Evolutionary conservation across 2,888 invertebrate genomes (phyloP).

Genomic region (Cabera pusaria): DNA sequence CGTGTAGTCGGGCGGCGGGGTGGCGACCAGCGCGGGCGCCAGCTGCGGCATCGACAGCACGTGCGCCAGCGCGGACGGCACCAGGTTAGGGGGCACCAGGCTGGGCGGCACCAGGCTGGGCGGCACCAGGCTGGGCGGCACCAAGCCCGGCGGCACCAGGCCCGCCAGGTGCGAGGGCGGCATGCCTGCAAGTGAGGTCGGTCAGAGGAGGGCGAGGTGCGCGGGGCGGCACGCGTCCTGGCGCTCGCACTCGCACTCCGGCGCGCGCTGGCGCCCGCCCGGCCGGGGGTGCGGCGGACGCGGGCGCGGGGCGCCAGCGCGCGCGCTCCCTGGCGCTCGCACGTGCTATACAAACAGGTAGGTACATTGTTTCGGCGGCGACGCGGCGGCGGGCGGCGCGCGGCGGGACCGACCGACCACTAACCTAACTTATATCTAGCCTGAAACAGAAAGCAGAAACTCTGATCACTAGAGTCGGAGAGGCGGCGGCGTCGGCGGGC

Average conservation of each 20-base stretch:
- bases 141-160: too few species aligned
- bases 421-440: constrained; percentile 79
- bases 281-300: too few species aligned
- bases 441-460: constrained; percentile 82
- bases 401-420: constrained; percentile 44
- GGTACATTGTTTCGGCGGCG: constrained; percentile 61
- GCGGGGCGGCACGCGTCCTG: constrained; percentile 16
- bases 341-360: constrained; percentile 47
- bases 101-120: too few species aligned
- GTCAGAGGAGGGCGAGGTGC: constrained; percentile 28
- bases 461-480: constrained; percentile 64
- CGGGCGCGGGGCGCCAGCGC: constrained; percentile 11
- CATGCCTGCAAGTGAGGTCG: constrained; percentile 48
- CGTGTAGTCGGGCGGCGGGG: constrained; percentile 91
- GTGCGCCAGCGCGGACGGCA: too few species aligned
- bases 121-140: too few species aligned
- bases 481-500: constrained; percentile 28
- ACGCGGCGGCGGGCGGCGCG: constrained; percentile 40
- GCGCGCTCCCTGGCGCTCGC: constrained; percentile 30
- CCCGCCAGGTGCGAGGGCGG: constrained; percentile 87
- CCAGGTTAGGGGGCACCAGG: too few species aligned
- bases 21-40: constrained; percentile 86
- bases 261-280: constrained; percentile 18
- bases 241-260: constrained; percentile 32
- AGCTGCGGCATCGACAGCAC: too few species aligned